Evolutionary conservation across 1,140 invertebrate genomes (phyloP), one percentile per base, ranked within the genome.

Genomic region (Aethina tumida): DNA sequence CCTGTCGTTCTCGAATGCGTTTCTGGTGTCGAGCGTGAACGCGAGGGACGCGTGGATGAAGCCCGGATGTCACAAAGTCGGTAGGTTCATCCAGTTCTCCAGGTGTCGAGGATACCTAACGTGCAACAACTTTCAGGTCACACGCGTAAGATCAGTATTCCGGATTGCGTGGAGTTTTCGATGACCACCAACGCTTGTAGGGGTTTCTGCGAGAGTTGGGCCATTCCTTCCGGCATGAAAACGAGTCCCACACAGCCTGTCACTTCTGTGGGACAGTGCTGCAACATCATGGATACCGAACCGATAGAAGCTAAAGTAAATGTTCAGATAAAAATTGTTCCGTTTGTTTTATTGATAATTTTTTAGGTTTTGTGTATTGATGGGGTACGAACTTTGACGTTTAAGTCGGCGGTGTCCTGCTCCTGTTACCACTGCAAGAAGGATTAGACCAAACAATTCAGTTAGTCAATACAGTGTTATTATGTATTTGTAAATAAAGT

Each of bases 171-270:
- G 0, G 75, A 83, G 47, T 90, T 92, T 55, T 68, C 75, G 37
- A 79, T 90, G 45, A 86, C 81, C 6, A 88, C 84, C 10, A 90
- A 90, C 60, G 86, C 86, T 1, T 91, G 86, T 53, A 71, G 84
- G 32, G 86, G 86, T 0, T 90, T 75, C 64, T 92, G 88, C 60
- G 77, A 84, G 51, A 89, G 84, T 0, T 89, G 81, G 71, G 79
- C 84, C 0, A 68, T 73, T 50, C 79, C 68, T 46, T 74, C 79
- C 0, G 64, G 77, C 9, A 65, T 71, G 30, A 74, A 76, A 20
- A 69, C 70, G 14, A 76, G 79, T 45, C 71, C 73, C 3, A 69
- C 73, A 15, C 76, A 84, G 52, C 70, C 79, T 1, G 77, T 91
- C 31, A 88, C 86, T 0, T 88, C 84, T 1, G 69, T 87, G n/a